Evolutionary conservation across 64 coral and sea anemone species (phyloP).

Genomic region (Acropora yongei): DNA sequence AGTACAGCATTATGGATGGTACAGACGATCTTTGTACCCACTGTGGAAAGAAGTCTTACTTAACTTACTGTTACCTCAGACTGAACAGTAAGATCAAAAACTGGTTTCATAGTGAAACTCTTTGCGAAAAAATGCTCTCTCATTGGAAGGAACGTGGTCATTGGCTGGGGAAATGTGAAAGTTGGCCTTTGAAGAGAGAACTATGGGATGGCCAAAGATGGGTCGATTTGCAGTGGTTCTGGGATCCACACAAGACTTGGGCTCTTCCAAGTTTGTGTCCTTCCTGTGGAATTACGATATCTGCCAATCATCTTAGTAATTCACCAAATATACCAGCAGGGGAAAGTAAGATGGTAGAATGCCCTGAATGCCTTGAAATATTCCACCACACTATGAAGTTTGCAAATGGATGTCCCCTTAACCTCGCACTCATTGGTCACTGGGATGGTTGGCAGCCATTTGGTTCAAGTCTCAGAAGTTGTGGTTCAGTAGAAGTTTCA

Average conservation of each 20-base stretch:
- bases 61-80: background rate
- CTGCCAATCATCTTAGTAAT: constrained; percentile 32
- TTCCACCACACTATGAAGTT: constrained; percentile 41
- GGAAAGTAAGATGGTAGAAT: constrained; percentile 45
- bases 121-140: background rate
- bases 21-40: constrained; percentile 37
- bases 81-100: background rate
- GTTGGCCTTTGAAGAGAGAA: constrained; percentile 53
- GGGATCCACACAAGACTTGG: constrained; percentile 60
- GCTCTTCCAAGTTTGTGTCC: constrained; percentile 46
- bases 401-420: constrained; percentile 53
- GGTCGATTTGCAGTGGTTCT: constrained; percentile 79
- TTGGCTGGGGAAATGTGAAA: constrained; percentile 28
- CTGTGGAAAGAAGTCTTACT: background rate
- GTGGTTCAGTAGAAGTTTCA: constrained; percentile 49
- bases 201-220: constrained; percentile 81
- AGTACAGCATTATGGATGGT: background rate
- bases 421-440: constrained; percentile 53
- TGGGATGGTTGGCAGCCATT: constrained; percentile 64
- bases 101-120: background rate
- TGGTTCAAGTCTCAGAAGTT: constrained; percentile 62
- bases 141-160: background rate
- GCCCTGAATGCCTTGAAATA: constrained; percentile 43
- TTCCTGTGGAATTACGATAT: constrained; percentile 45
- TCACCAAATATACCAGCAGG: constrained; percentile 32